Evolutionary conservation across 1,140 invertebrate species (phyloP).

Genomic region (Cyphomyrmex costatus): DNA sequence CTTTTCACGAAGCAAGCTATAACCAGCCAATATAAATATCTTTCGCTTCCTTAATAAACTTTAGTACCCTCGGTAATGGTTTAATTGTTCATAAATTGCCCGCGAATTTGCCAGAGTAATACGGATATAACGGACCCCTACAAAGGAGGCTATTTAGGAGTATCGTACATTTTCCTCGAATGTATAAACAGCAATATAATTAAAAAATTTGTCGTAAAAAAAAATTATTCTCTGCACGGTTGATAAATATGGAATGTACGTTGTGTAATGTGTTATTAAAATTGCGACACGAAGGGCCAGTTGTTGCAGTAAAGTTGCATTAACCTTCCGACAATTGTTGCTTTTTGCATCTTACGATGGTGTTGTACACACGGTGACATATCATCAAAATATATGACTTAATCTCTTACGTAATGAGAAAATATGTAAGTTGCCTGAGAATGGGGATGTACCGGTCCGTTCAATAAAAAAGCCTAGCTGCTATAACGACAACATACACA

Average conservation of each 20-base stretch:
- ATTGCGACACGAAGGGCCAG: conserved; percentile 12
- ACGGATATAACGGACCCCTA: background rate
- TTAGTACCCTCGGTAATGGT: conserved; percentile 32
- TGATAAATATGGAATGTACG: conserved; percentile 14
- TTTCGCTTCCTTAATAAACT: conserved; percentile 64
- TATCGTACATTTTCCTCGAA: background rate
- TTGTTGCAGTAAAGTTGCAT: conserved; percentile 30
- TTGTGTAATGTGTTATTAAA: conserved; percentile 35
- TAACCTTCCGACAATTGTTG: conserved; percentile 22
- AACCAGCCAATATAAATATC: conserved; percentile 54
- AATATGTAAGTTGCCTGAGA: background rate
- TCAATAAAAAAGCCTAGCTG: background rate
- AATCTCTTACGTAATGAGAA: conserved; percentile 40
- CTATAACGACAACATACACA: background rate
- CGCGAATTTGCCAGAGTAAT: background rate
- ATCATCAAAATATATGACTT: conserved; percentile 53
- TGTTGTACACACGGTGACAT: background rate
- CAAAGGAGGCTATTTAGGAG: conserved; percentile 28
- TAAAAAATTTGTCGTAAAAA: conserved; percentile 25
- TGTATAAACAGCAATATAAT: conserved; percentile 13
- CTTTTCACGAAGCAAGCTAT: conserved; percentile 20
- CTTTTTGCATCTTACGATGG: conserved; percentile 8
- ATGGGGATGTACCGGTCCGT: too few species aligned
- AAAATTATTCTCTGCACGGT: background rate
- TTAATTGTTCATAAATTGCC: conserved; percentile 68